Evolutionary conservation across 2,113 vertebrate genomes (phyloP).

Genomic region (Psammodynastes pulverulentus): DNA sequence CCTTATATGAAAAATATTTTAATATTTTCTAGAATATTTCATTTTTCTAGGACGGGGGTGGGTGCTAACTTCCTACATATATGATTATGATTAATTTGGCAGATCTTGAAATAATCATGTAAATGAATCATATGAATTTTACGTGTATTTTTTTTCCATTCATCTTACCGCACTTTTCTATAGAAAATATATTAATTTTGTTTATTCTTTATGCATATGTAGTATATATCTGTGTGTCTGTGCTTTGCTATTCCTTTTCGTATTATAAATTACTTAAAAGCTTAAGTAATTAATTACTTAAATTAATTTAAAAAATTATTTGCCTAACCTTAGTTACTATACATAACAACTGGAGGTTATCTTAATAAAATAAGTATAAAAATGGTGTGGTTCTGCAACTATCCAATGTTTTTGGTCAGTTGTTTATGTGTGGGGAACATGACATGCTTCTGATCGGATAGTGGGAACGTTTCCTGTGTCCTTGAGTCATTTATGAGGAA

Average conservation of each 20-base stretch:
- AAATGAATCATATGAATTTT: neutral
- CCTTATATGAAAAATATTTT: no score
- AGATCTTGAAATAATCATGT: neutral
- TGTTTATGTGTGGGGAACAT: conserved; percentile 63
- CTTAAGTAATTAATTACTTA: no score
- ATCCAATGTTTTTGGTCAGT: conserved; percentile 5
- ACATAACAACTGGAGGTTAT: conserved; percentile 26
- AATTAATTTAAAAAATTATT: no score
- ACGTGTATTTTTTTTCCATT: neutral
- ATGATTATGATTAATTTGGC: neutral
- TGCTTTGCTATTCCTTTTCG: neutral
- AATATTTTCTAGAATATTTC: no score
- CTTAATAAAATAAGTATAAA: conserved; percentile 15
- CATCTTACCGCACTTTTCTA: neutral
- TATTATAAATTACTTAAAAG: conserved; percentile 30
- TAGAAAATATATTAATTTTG: neutral
- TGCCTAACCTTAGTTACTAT: neutral
- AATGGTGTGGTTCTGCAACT: conserved; percentile 3
- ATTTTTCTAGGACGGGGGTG: no score
- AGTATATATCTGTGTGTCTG: neutral
- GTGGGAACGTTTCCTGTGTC: conserved; percentile 58
- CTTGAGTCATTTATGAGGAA: conserved; percentile 68
- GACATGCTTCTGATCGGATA: conserved; percentile 59
- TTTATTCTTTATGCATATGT: neutral
- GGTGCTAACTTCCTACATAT: no score